Conservation (phyloP, 1,140 invertebrate genomes). For the Hermatobates lingyangjiaoensis region DNA sequence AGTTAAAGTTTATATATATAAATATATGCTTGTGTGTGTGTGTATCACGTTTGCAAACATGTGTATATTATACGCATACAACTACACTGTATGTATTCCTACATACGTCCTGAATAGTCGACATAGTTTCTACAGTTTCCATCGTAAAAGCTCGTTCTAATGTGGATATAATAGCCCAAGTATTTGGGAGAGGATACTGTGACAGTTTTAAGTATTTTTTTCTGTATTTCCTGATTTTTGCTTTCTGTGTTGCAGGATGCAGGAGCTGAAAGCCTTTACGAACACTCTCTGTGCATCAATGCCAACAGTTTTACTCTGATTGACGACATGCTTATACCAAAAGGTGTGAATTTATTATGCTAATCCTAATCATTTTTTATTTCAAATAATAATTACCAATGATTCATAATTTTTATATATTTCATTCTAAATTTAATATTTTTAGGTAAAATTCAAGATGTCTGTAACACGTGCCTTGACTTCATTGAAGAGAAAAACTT, state of each 20-base stretch:
- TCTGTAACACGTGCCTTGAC: conserved; percentile 18
- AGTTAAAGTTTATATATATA: no score
- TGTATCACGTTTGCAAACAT: no score
- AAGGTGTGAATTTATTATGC: no score
- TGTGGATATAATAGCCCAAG: neutral
- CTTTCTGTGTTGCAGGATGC: conserved; percentile 5
- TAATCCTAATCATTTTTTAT: no score
- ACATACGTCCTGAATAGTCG: neutral
- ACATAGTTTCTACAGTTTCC: neutral
- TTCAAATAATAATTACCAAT: no score
- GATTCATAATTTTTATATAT: no score
- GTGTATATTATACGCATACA: no score
- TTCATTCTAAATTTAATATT: no score
- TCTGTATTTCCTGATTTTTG: neutral
- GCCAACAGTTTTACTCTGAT: conserved; percentile 60
- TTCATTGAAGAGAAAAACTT: conserved; percentile 3
- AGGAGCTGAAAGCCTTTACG: conserved; percentile 38
- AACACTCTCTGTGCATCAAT: conserved; percentile 53
- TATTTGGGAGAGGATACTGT: neutral
- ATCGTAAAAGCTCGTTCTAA: neutral
- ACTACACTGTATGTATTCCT: no score
- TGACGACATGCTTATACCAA: conserved; percentile 52
- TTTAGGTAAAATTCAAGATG: conserved; percentile 36
- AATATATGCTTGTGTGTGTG: no score
- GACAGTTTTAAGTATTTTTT: neutral